A percentile compares a stretch with the other conserved stretches of the same genome.
These are phyloP conservation scores for Heliocidaris erythrogramma DNA, from an alignment of 35 echinoderm and acorn worm genomes.

Conservation along the genomic window DNA sequence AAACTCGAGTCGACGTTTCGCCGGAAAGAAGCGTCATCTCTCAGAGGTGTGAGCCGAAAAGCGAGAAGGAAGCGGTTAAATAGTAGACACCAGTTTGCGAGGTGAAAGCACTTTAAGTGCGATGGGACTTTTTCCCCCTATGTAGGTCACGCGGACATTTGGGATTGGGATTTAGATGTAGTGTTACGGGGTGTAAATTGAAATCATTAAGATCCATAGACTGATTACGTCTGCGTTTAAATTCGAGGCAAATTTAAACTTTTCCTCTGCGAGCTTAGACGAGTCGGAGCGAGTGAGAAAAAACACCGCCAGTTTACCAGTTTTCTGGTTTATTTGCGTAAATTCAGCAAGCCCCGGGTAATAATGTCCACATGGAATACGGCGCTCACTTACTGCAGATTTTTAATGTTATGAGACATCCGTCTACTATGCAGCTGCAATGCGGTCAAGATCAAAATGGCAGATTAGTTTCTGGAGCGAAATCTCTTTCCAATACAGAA, in stretches of 20 bases:
- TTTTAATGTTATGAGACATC: conserved; percentile 12
- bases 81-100: background rate
- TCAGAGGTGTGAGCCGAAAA: conserved; percentile 20
- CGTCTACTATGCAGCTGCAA: background rate
- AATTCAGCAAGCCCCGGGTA: background rate
- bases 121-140: background rate
- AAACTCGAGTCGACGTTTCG: background rate
- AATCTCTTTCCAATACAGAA: background rate
- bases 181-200: conserved; percentile 25
- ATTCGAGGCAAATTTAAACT: background rate
- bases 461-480: background rate
- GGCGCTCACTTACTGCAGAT: background rate
- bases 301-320: background rate
- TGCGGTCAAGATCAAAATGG: background rate
- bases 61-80: conserved; percentile 8
- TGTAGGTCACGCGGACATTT: conserved; percentile 29
- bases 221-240: conserved; percentile 29
- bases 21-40: conserved; percentile 24
- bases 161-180: conserved; percentile 42
- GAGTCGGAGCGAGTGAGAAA: background rate
- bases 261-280: background rate
- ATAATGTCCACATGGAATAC: conserved; percentile 1
- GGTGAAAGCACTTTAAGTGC: conserved; percentile 15
- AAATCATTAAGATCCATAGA: conserved; percentile 17
- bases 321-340: background rate